phyloP scores from a whole-genome alignment of 2,797 vertebrate genomes.

The Hypotaenidia okinawae region DNA sequence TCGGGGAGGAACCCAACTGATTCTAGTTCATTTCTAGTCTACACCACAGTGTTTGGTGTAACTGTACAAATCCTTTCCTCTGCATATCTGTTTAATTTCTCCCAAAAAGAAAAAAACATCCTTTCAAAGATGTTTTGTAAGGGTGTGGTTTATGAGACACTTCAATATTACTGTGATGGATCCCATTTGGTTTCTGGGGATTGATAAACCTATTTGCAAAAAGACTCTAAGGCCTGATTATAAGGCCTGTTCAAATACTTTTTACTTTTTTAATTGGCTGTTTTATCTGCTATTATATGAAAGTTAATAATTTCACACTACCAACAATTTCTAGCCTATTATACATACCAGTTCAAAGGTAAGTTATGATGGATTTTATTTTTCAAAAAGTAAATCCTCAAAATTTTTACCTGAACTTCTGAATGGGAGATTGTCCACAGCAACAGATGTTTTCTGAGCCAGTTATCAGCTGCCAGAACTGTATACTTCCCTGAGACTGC shows the following conservation, averaged over 20 bases:
- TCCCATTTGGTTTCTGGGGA: neutral
- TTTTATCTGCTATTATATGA: neutral
- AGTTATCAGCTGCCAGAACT: neutral
- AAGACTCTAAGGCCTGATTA: neutral
- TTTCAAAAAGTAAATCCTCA: neutral
- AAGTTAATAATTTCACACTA: neutral
- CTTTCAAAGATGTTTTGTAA: neutral
- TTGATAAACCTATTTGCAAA: neutral
- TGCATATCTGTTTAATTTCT: neutral
- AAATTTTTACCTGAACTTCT: neutral
- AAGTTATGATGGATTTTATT: neutral
- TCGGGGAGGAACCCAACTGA: neutral
- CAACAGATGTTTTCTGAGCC: neutral
- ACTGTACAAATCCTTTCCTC: neutral
- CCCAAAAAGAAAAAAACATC: neutral
- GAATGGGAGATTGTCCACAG: neutral
- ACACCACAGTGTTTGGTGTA: neutral
- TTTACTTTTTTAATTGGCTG: neutral
- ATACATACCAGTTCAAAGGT: neutral
- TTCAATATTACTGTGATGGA: neutral
- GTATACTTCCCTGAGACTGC: neutral
- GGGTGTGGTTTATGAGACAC: neutral
- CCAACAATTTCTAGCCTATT: neutral
- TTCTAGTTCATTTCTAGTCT: neutral
- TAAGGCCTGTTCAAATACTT: neutral